Base-by-base conservation (phyloP, 1,140 invertebrate genomes). In the Orius insidiosus region DNA sequence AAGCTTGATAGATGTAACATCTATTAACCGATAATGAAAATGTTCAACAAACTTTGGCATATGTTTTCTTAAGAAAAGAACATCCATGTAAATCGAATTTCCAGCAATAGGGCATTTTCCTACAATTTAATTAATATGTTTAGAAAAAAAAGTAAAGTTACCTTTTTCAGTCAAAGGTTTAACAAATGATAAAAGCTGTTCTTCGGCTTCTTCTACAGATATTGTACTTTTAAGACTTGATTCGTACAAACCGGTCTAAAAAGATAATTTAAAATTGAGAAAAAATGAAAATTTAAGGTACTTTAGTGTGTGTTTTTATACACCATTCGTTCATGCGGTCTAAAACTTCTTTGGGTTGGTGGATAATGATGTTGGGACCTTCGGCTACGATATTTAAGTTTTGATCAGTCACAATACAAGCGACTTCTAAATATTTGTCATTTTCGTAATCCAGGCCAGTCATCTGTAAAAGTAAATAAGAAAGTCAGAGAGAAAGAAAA, bases 321-420 rank as follows among this genome's bases (percentile, higher is more conserved):
- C 81, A 88, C 89, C 89, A 95, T 4, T 75, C 68, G 58, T 75
- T 63, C 89, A 96, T 95, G 35, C 63, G 66, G 45, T 78, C 65
- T 41, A 95, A 67, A 11, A 85, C 60, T 10, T 69, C 59, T 50
- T 82, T 70, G 6, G 80, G 63, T 55, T 93, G 82, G 58, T 92
- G 69, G 53, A 96, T 80, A 2, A 90, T 65, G n/a, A 92, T 60
- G 58, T 79, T 67, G 5, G 81, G 77, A 38, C 78, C 76, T 60
- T 85, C 74, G 10, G 78, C 83, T 33, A 90, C 61, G 5, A 87
- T 63, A 54, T 88, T 78, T 4, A 95, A 63, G 42, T 92, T 56
- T 10, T 65, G 65, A 63, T 94, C 84, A 0, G 89, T 95, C 18
- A 97, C 67, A 30, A 95, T 57, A 60, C 85, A 87, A 0, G 86